Percentiles rank a stretch among this genome's conserved stretches.
Evolutionary conservation across 1,140 invertebrate genomes (phyloP).

Genomic region (Drosophila lowei): DNA sequence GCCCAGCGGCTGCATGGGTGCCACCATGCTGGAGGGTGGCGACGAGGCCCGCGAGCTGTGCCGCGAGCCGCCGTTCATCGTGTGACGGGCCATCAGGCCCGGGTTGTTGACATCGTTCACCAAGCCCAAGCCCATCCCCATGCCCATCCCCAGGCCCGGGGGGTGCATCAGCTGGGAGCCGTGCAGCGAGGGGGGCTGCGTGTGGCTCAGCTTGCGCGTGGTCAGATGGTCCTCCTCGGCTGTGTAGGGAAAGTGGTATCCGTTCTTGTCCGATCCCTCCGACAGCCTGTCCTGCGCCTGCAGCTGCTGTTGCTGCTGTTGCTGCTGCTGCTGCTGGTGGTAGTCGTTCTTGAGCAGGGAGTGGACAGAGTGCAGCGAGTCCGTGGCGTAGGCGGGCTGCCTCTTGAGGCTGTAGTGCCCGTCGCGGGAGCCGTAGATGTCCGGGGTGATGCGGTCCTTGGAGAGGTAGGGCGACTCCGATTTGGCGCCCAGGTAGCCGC

Average conservation of each 20-base stretch:
- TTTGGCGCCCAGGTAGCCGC: slow-evolving; percentile 70
- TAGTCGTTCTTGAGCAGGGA: slow-evolving; percentile 85
- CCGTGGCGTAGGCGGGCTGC: slow-evolving; percentile 69
- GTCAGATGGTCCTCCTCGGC: slow-evolving; percentile 85
- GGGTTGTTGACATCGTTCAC: slow-evolving; percentile 85
- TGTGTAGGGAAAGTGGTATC: slow-evolving; percentile 91
- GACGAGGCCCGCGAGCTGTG: slow-evolving; percentile 75
- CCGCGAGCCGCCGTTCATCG: slow-evolving; percentile 81
- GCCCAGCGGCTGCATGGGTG: slow-evolving; percentile 84
- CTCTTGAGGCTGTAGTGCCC: slow-evolving; percentile 79
- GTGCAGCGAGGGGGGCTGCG: slow-evolving; percentile 62
- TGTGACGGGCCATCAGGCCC: slow-evolving; percentile 82
- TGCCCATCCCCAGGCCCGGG: slow-evolving; percentile 26
- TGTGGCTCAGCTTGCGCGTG: slow-evolving; percentile 83
- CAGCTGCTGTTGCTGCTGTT: slow-evolving; percentile 84
- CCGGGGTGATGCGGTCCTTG: slow-evolving; percentile 79
- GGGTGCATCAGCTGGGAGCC: slow-evolving; percentile 78
- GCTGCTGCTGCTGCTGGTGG: slow-evolving; percentile 86
- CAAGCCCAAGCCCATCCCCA: slow-evolving; percentile 66
- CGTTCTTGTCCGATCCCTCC: slow-evolving; percentile 90
- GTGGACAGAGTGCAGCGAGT: slow-evolving; percentile 83
- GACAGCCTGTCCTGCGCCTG: slow-evolving; percentile 85
- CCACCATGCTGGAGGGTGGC: slow-evolving; percentile 75
- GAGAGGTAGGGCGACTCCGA: slow-evolving; percentile 80
- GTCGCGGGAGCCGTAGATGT: slow-evolving; percentile 78